Evolutionary conservation across 1,140 invertebrate species (phyloP).

Genomic region (Ephestia elutella): DNA sequence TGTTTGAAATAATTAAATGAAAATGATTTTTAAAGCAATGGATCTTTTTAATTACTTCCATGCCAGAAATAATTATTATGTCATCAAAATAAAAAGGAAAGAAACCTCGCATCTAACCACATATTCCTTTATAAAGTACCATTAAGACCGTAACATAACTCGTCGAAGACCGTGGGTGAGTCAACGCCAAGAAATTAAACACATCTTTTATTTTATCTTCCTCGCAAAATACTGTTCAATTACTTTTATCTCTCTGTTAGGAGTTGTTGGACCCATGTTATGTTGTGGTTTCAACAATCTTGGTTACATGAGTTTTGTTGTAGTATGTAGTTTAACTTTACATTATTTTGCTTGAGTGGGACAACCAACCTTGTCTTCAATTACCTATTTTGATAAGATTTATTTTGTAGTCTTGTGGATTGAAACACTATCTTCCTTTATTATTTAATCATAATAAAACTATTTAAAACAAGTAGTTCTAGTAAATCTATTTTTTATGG

Average conservation of each 20-base stretch:
- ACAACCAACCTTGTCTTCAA: not conserved
- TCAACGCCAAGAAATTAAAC: not conserved
- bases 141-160: not conserved
- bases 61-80: too few species aligned
- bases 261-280: slow-evolving; percentile 1
- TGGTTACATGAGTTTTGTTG: not conserved
- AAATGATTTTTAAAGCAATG: too few species aligned
- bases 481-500: too few species aligned
- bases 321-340: not conserved
- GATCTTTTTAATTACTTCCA: too few species aligned
- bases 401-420: too few species aligned
- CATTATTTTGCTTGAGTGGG: not conserved
- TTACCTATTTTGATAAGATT: not conserved
- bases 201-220: slow-evolving; percentile 7
- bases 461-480: too few species aligned
- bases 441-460: too few species aligned
- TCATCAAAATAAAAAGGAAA: not conserved
- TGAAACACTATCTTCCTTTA: too few species aligned
- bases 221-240: slow-evolving; percentile 10
- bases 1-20: too few species aligned
- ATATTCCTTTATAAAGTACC: not conserved
- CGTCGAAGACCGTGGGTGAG: not conserved
- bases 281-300: not conserved
- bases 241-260: slow-evolving; percentile 5
- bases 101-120: not conserved